These are phyloP conservation scores for Prietella phreatophila DNA, from an alignment of 2,113 vertebrate species.

Conservation along the genomic window DNA sequence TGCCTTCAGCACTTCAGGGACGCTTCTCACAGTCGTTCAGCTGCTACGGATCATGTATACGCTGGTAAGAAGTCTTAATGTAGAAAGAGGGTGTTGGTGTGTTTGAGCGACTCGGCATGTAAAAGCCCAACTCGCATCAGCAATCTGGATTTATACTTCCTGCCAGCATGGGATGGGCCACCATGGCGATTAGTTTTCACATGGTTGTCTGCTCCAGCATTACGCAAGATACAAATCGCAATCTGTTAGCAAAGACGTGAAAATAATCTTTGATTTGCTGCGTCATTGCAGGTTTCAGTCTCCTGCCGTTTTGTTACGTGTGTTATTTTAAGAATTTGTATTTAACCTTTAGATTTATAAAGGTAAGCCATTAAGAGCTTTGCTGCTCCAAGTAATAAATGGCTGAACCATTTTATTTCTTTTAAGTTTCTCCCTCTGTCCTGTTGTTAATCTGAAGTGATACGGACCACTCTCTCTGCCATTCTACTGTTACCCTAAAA, in stretches of 20 bases:
- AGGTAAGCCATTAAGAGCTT: not conserved
- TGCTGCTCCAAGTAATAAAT: constrained; percentile 56
- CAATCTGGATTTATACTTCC: constrained; percentile 32
- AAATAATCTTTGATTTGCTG: not conserved
- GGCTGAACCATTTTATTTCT: constrained; percentile 49
- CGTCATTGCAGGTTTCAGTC: not conserved
- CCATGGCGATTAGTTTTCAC: constrained; percentile 53
- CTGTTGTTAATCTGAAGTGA: constrained; percentile 37
- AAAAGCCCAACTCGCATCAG: not conserved
- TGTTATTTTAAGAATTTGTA: no score
- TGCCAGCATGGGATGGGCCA: constrained; percentile 17
- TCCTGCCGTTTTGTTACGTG: not conserved
- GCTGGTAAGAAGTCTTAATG: not conserved
- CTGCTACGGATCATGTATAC: not conserved
- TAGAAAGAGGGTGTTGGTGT: not conserved
- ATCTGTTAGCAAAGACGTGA: not conserved
- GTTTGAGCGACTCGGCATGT: not conserved
- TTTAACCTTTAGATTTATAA: no score
- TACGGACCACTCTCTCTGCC: not conserved
- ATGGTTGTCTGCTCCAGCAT: constrained; percentile 56
- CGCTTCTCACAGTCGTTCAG: not conserved
- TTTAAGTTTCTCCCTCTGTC: constrained; percentile 22
- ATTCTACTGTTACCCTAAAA: not conserved
- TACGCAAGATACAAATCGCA: constrained; percentile 46
- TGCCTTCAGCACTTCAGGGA: not conserved